Evolutionary conservation across 2,113 vertebrate genomes (phyloP).

Genomic region (Rattus rattus): DNA sequence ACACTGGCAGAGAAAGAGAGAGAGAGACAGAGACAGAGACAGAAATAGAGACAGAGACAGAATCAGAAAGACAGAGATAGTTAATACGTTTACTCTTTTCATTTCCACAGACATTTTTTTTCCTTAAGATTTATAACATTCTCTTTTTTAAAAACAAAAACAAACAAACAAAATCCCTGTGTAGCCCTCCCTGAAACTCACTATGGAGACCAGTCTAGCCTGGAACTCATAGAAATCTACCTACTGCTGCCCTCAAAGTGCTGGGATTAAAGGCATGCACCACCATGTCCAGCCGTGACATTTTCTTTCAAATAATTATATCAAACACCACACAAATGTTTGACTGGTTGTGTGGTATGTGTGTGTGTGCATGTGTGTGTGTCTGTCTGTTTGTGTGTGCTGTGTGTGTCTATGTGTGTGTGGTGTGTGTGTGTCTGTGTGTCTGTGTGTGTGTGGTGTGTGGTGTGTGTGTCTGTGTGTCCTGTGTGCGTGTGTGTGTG

Average conservation of each 20-base stretch:
- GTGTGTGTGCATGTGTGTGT: not conserved
- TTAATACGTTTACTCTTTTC: constrained; percentile 17
- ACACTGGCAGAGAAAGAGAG: not conserved
- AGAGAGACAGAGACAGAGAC: not conserved
- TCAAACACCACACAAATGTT: not conserved
- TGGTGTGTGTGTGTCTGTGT: too few relatives aligned
- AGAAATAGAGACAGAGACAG: not conserved
- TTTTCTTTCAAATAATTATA: constrained; percentile 52
- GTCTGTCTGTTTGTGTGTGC: not conserved
- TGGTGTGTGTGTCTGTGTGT: too few relatives aligned
- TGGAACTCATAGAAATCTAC: not conserved
- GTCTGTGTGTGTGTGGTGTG: too few relatives aligned
- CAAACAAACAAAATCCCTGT: not conserved
- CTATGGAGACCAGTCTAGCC: not conserved
- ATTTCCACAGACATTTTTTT: constrained; percentile 17
- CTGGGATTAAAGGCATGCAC: not conserved
- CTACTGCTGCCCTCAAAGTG: not conserved
- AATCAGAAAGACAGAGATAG: not conserved
- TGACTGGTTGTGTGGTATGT: not conserved
- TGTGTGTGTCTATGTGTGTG: too few relatives aligned
- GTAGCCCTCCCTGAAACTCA: not conserved
- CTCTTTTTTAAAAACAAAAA: not conserved
- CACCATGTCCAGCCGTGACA: not conserved
- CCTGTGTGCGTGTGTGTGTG: too few relatives aligned
- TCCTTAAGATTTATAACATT: not conserved